Evolutionary conservation across 2,113 vertebrate genomes (phyloP), one percentile per base, ranked within the genome.

Genomic region (Neolamprologus sp.): DNA sequence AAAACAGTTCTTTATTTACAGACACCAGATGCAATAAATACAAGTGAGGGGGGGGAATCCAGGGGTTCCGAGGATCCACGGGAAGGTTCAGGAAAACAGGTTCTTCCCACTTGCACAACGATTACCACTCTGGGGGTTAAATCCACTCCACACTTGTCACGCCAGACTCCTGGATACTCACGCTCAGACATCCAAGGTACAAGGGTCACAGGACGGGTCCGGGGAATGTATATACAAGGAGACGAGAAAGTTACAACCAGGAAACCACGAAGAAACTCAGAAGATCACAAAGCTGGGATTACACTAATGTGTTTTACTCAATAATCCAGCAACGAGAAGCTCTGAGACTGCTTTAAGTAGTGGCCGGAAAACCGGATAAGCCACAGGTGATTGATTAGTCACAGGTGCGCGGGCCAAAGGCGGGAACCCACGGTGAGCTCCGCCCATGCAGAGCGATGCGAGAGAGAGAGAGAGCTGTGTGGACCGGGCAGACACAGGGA

Each of bases 361-460:
- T 35, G 60, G 19, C 31, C 1, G 4, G 9, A n/a, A 35, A 35
- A 65, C 17, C 4, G 9, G 2, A 19, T 33, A 28, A 33, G 28
- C 5, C 16, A 33, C 16, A 33, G 28, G 58, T 35, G 31, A 35
- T 10, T 35, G 17, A 35, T 63, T n/a, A 63, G 58, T 35, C 17
- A 11, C 6, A 63, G 17, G 31, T n/a, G 9, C 0, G 9, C 0
- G 0, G 17, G 2, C 31, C 31, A 65, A 35, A 35, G 31, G 31
- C 0, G 1, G 31, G 31, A 65, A 0, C 31, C 10, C 60, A 35
- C 3, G 0, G 28, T 60, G 5, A 58, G 57, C 57, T 60, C 57
- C 8, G 2, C 26, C 14, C 57, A 58, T 2, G 57, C 26, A 28
- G 23, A 58, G 55, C 0, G 4, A 58, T 16, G 7, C 21, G 0